Base-by-base conservation (phyloP, 2,113 vertebrate species). In the Phalacrocorax carbo region DNA sequence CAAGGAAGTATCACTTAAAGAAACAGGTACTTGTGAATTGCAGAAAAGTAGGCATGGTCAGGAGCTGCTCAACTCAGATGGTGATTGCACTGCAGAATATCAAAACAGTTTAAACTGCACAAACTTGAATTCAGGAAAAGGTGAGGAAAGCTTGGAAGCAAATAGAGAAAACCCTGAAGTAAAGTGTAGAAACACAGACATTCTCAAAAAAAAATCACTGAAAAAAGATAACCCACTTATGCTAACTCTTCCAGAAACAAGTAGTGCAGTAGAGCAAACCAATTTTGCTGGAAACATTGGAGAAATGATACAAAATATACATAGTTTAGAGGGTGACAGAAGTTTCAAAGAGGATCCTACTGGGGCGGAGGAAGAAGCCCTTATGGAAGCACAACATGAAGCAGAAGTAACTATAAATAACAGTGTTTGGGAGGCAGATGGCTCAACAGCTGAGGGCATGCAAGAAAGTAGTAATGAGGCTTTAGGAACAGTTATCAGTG, bases 311-410 rank as follows among this genome's bases (percentile, higher is more conserved):
- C 82, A 88, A 54, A 62, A 91, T 87, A 73, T 77, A 40, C 83
- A 48, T 40, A 68, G 60, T 94, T 80, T 97, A 77, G 96, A 94
- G 66, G 81, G 46, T 94, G 77, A 96, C 92, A 91, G 95, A 94
- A 88, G 78, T 51, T 77, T 82, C 16, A 91, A n/a, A 36, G 94
- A 80, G 66, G 82, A 93, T 93, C 62, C 96, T 55, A 36, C 88
- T 70, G 60, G 89, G 66, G 96, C 95, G 58, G 92, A 94, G 61
- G 97, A 97, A 81, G 96, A 95, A 66, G 48, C 94, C 70, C 86
- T 98, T 93, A 91, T 97, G 90, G 96, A 96, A 91, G 94, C 97
- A 44, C 97, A 97, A 44, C 96, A 68, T 72, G 98, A 98, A 96
- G 61, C 95, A 85, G 96, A 97, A 94, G 73, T 97, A 82, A 88